These are phyloP conservation scores for Riparia riparia DNA, from an alignment of 2,113 vertebrate species.

Conservation along the genomic window DNA sequence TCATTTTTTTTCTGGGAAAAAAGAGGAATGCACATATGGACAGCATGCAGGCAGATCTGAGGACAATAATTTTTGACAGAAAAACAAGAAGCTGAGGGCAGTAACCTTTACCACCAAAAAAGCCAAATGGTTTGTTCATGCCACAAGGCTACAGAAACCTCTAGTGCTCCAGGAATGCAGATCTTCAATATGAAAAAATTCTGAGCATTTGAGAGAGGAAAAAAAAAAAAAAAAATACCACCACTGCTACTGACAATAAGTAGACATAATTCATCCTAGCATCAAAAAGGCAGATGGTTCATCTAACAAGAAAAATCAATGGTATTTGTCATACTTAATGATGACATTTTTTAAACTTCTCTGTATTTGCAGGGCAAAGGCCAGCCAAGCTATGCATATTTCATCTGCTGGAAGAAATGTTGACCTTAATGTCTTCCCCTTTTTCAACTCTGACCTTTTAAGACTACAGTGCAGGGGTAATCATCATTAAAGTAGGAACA, in stretches of 20 bases:
- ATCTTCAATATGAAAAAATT: not conserved
- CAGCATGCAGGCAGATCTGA: not conserved
- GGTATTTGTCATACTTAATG: slow-evolving; percentile 60
- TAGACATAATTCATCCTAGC: slow-evolving; percentile 25
- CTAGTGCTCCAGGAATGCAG: not conserved
- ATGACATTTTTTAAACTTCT: slow-evolving; percentile 56
- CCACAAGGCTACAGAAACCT: slow-evolving; percentile 1
- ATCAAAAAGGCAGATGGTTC: slow-evolving; percentile 45
- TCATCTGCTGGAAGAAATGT: slow-evolving; percentile 40
- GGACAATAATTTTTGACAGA: not conserved
- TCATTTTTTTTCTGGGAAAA: slow-evolving; percentile 27
- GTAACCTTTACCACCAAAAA: slow-evolving; percentile 47
- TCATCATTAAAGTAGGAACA: not conserved
- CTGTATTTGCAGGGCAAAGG: slow-evolving; percentile 56
- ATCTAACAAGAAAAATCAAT: slow-evolving; percentile 48
- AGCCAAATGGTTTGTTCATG: not conserved
- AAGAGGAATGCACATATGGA: not conserved
- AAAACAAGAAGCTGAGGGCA: not conserved
- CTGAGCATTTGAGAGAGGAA: not conserved
- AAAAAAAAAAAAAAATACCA: not conserved
- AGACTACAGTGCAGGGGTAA: not conserved
- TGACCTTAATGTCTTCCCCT: slow-evolving; percentile 30
- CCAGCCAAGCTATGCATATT: slow-evolving; percentile 44
- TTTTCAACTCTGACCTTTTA: slow-evolving; percentile 56
- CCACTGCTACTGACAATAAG: not conserved